These are phyloP conservation scores for Aratinga solstitialis DNA, from an alignment of 2,797 vertebrate species.

Conservation along the genomic window DNA sequence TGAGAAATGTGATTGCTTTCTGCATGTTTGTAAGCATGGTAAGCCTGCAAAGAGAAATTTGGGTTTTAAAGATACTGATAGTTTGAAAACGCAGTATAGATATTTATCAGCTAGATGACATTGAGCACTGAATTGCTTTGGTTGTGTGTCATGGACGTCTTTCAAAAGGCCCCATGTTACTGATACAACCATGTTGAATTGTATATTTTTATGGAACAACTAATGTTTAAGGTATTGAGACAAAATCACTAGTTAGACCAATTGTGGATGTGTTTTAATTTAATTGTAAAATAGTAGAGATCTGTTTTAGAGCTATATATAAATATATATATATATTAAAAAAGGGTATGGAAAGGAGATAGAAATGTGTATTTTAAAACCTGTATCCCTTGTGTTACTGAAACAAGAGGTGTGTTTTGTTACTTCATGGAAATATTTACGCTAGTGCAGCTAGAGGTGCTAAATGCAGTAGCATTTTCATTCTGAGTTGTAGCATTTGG, in stretches of 20 bases:
- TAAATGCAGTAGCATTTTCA: constrained; percentile 32
- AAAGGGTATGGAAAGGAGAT: constrained; percentile 58
- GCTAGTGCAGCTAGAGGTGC: constrained; percentile 29
- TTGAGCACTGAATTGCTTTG: constrained; percentile 77
- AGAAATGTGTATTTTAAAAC: constrained; percentile 46
- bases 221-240: constrained; percentile 75
- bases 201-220: constrained; percentile 74
- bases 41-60: constrained; percentile 55
- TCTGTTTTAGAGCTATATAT: constrained; percentile 70
- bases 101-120: constrained; percentile 70
- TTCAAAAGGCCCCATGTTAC: constrained; percentile 51
- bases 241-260: constrained; percentile 74
- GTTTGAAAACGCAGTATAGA: constrained; percentile 59
- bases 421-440: constrained; percentile 20
- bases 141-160: constrained; percentile 42
- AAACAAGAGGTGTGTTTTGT: constrained; percentile 17
- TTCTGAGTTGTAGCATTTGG: constrained; percentile 52
- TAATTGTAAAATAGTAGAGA: constrained; percentile 76
- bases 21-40: constrained; percentile 73
- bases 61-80: constrained; percentile 39
- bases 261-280: constrained; percentile 75
- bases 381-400: constrained; percentile 29
- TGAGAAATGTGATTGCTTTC: constrained; percentile 40
- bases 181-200: constrained; percentile 52
- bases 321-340: constrained; percentile 64